Percentiles rank a stretch among this genome's conserved stretches.
Conservation (phyloP, 1,140 invertebrate genomes). For the Leptestheria dahalacensis region DNA sequence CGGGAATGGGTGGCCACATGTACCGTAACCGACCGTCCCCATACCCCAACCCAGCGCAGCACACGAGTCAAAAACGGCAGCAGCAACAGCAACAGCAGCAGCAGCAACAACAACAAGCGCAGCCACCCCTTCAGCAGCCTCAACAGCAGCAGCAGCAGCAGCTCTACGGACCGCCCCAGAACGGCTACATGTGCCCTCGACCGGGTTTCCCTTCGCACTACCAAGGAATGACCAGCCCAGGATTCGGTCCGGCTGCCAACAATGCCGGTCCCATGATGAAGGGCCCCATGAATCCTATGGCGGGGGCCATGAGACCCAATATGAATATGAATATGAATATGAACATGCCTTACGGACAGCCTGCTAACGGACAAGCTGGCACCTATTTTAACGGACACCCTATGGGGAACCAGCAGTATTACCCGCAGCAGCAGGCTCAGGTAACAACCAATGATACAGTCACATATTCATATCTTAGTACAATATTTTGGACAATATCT, state of each 20-base stretch:
- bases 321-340: constrained; percentile 13
- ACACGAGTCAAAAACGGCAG: constrained; percentile 26
- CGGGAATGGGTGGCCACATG: constrained; percentile 2
- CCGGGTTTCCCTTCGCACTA: constrained; percentile 27
- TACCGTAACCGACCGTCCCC: constrained; percentile 19
- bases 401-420: constrained; percentile 9
- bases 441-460: background rate
- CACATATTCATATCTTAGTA: background rate
- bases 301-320: constrained; percentile 18
- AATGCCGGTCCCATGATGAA: constrained; percentile 40
- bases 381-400: background rate
- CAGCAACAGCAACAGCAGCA: constrained; percentile 28
- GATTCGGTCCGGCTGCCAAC: background rate
- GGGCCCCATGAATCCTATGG: constrained; percentile 30
- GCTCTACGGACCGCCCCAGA: constrained; percentile 16
- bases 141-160: constrained; percentile 20
- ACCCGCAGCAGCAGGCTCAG: background rate
- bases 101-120: constrained; percentile 22
- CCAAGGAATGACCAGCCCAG: constrained; percentile 34
- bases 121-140: constrained; percentile 25
- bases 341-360: constrained; percentile 14
- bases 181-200: constrained; percentile 33
- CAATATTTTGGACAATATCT: too few species aligned
- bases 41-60: constrained; percentile 22
- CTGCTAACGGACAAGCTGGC: background rate